Evolutionary conservation across 2,113 vertebrate genomes (phyloP).

Genomic region (Macrotis lagotis): DNA sequence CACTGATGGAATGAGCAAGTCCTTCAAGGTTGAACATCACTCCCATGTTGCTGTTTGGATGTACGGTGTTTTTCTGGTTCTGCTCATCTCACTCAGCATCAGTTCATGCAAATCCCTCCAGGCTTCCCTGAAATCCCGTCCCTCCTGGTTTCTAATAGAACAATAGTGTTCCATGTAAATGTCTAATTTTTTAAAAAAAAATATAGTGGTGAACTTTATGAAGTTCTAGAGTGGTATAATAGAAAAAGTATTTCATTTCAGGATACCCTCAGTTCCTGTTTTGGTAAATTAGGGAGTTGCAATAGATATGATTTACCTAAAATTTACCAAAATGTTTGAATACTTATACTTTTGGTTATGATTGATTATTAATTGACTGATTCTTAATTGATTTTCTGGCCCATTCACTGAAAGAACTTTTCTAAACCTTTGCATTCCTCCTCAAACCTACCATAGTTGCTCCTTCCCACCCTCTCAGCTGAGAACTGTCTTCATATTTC

Average conservation of each 20-base stretch:
- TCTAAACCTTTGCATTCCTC: not conserved
- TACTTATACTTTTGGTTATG: not conserved
- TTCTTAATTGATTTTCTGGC: not conserved
- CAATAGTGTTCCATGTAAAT: too few relatives aligned
- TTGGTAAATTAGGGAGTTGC: not conserved
- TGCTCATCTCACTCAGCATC: too few relatives aligned
- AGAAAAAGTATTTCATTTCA: not conserved
- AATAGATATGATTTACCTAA: not conserved
- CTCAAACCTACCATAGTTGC: not conserved
- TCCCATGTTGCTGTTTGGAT: too few relatives aligned
- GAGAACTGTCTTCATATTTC: not conserved
- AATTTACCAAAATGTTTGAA: not conserved
- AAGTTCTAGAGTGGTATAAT: not conserved
- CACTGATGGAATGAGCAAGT: too few relatives aligned
- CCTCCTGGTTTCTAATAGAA: too few relatives aligned
- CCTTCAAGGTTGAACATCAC: too few relatives aligned
- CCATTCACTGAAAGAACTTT: not conserved
- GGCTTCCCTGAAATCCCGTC: too few relatives aligned
- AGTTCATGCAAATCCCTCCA: too few relatives aligned
- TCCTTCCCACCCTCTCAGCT: not conserved
- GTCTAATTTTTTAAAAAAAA: not conserved
- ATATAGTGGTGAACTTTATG: not conserved
- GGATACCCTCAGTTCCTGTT: not conserved
- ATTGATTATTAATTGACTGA: not conserved
- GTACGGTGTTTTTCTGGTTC: too few relatives aligned